phyloP scores from a whole-genome alignment of 2,888 invertebrate species.

The Idaea biselata region DNA sequence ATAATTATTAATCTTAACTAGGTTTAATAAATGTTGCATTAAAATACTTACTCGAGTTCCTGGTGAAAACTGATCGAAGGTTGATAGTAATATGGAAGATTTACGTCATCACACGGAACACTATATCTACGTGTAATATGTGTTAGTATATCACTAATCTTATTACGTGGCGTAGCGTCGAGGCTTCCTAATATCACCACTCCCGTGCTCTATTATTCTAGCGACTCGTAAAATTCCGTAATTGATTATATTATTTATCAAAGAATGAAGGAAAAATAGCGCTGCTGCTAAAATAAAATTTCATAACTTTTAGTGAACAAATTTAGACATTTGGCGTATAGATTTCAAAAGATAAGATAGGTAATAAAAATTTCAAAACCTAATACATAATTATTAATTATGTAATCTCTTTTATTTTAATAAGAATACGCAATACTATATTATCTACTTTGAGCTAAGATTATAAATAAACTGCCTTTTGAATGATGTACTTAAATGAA shows the following conservation, averaged over 20 bases:
- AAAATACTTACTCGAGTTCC: conserved; percentile 13
- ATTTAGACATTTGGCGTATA: too few relatives aligned
- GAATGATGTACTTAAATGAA: background rate
- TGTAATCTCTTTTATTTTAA: too few relatives aligned
- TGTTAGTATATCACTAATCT: conserved; percentile 52
- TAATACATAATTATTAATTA: too few relatives aligned
- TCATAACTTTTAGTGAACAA: too few relatives aligned
- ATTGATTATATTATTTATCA: conserved; percentile 60
- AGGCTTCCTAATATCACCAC: conserved; percentile 69
- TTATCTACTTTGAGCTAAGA: background rate
- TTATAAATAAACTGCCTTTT: background rate
- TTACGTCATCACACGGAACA: conserved; percentile 9
- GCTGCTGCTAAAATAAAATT: too few relatives aligned
- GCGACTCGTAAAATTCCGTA: conserved; percentile 39
- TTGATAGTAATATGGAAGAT: conserved; percentile 22
- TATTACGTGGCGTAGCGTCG: conserved; percentile 59
- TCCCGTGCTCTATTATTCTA: conserved; percentile 50
- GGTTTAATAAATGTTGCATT: conserved; percentile 12
- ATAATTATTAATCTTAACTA: conserved; percentile 16
- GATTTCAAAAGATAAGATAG: too few relatives aligned
- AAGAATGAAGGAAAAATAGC: conserved; percentile 18
- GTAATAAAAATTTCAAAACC: too few relatives aligned
- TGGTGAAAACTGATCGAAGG: conserved; percentile 21
- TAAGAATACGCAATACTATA: too few relatives aligned
- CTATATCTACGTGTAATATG: conserved; percentile 30